A percentile compares a stretch with the other conserved stretches of the same genome.
phyloP scores from a whole-genome alignment of 1,140 invertebrate species.

The Temnothorax longispinosus region DNA sequence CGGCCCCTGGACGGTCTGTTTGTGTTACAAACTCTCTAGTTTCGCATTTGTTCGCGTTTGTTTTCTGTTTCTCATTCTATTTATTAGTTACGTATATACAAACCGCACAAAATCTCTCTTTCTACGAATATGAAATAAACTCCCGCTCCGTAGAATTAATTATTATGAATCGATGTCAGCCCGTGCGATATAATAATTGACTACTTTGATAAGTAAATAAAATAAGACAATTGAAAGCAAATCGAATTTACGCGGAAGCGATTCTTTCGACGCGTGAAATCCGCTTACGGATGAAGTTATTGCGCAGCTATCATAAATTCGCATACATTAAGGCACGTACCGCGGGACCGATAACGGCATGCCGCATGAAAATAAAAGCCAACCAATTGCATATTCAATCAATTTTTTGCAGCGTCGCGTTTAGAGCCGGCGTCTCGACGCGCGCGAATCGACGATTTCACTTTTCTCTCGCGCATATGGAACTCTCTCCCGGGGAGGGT shows the following conservation, averaged over 20 bases:
- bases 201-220: background rate
- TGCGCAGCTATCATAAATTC: conserved; percentile 19
- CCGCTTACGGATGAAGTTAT: background rate
- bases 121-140: background rate
- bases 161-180: background rate
- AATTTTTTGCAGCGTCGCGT: conserved; percentile 19
- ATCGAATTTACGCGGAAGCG: background rate
- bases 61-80: background rate
- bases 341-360: background rate
- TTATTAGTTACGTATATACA: background rate
- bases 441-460: conserved; percentile 23
- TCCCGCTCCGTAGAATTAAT: background rate
- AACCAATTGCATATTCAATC: conserved; percentile 33
- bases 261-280: conserved; percentile 22
- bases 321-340: background rate
- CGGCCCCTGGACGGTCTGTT: background rate
- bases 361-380: conserved; percentile 32
- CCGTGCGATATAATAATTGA: background rate
- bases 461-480: background rate
- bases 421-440: background rate
- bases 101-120: background rate
- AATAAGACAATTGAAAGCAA: background rate
- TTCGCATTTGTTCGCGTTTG: conserved; percentile 16
- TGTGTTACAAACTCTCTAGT: conserved; percentile 27
- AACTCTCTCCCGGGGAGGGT: background rate